Evolutionary conservation across 1,140 invertebrate species (phyloP).

Genomic region (Neoseiulus cucumeris): DNA sequence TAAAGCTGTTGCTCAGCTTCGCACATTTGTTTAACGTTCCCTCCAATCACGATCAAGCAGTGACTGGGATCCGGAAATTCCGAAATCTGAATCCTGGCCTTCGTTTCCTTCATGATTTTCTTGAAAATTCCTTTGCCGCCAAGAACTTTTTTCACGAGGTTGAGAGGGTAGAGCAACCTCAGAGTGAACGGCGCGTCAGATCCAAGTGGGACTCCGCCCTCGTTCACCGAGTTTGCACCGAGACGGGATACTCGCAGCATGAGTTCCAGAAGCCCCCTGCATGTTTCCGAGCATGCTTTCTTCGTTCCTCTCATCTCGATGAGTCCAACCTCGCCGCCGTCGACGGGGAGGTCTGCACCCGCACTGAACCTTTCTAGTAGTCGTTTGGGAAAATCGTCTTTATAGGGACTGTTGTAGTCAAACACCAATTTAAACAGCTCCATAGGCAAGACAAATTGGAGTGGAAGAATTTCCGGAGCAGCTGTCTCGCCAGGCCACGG

Average conservation of each 20-base stretch:
- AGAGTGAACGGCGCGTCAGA: slow-evolving; percentile 39
- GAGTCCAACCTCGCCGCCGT: slow-evolving; percentile 31
- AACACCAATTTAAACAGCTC: slow-evolving; percentile 96
- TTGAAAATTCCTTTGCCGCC: slow-evolving; percentile 90
- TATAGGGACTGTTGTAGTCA: slow-evolving; percentile 73
- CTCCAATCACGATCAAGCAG: slow-evolving; percentile 86
- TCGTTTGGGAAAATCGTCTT: slow-evolving; percentile 83
- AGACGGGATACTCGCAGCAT: slow-evolving; percentile 90
- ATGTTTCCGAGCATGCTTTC: slow-evolving; percentile 87
- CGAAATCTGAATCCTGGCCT: slow-evolving; percentile 90
- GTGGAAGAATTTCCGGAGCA: slow-evolving; percentile 50
- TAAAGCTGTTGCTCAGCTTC: slow-evolving; percentile 82
- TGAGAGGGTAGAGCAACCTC: slow-evolving; percentile 90
- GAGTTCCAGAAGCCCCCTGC: slow-evolving; percentile 82
- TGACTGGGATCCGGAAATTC: slow-evolving; percentile 35
- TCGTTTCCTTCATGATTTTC: slow-evolving; percentile 91
- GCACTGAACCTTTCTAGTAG: slow-evolving; percentile 40
- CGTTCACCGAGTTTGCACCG: slow-evolving; percentile 24
- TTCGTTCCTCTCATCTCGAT: slow-evolving; percentile 93
- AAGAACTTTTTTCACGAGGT: slow-evolving; percentile 87
- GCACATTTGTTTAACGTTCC: slow-evolving; percentile 68
- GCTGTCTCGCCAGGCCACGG: slow-evolving; percentile 15
- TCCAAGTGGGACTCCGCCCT: not conserved
- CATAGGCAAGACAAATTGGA: slow-evolving; percentile 65
- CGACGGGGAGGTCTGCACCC: slow-evolving; percentile 1